Base-by-base conservation (phyloP, 1,140 invertebrate genomes). In the Pachyrhynchus sulphureomaculatus region DNA sequence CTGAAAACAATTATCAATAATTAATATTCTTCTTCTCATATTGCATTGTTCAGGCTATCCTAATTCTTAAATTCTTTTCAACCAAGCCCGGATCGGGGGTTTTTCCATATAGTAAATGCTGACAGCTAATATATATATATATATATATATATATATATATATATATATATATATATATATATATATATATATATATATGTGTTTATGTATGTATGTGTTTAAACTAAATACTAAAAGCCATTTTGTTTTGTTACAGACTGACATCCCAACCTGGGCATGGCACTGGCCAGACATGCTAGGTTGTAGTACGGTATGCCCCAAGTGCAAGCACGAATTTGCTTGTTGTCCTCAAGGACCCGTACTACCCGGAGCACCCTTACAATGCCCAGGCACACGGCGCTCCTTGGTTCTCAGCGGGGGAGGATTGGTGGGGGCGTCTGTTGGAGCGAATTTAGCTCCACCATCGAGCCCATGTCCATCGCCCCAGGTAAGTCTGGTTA, bases 311-410 rank as follows among this genome's bases (percentile, higher is more conserved):
- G 76, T 83, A 77, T 87, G 85, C 70, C 85, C 85, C 41, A 86
- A 85, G 72, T 86, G 85, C 77, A 82, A 81, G 67, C 83, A 84
- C 71, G 76, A 78, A 18, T 83, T 83, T 71, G 74, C 76, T 74
- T 71, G 72, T 70, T 72, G 69, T 52, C 39, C 65, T 9, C 64
- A 68, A 13, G 69, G 70, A 0, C 66, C 73, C 24, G 15, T 52
- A 8, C 32, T 12, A 32, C n/a, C 64, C 67, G 15, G 69, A 70
- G 4, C 29, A 67, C 9, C 61, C n/a, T 24, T 70, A 72, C 64
- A 29, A 75, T 73, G 34, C 72, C 75, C 75, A 68, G 69, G 68
- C 9, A 56, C 71, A 21, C 75, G 76, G 44, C 74, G 75, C 4
- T 75, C 76, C 2, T 34, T 71, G 17, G 64, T 47, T 1, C 49